These are phyloP conservation scores for Ferdinandea cuprea DNA, from an alignment of 2,888 invertebrate genomes.

Conservation along the genomic window DNA sequence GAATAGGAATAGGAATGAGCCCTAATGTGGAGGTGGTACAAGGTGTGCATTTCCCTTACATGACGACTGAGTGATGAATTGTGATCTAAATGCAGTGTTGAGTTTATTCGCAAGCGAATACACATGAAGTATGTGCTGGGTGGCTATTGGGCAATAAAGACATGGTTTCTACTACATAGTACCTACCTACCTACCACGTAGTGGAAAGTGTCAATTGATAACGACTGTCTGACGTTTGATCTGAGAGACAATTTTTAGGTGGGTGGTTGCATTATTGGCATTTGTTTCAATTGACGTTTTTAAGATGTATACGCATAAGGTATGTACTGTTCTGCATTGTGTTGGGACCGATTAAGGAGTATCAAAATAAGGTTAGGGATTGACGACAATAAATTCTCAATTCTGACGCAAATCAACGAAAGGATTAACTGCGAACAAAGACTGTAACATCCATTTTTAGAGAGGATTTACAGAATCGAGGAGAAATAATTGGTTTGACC, in stretches of 20 bases:
- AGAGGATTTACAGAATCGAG: too few relatives aligned
- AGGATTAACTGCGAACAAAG: too few relatives aligned
- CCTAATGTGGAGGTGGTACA: slow-evolving; percentile 40
- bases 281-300: not conserved
- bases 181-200: slow-evolving; percentile 7
- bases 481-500: too few relatives aligned
- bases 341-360: too few relatives aligned
- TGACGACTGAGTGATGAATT: slow-evolving; percentile 38
- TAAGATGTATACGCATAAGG: too few relatives aligned
- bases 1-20: slow-evolving; percentile 18
- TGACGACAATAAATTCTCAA: too few relatives aligned
- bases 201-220: slow-evolving; percentile 31
- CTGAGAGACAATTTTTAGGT: not conserved
- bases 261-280: slow-evolving; percentile 3
- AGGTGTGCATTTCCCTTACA: slow-evolving; percentile 47
- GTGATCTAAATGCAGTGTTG: slow-evolving; percentile 16
- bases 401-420: too few relatives aligned
- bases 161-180: too few relatives aligned
- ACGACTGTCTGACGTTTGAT: slow-evolving; percentile 10
- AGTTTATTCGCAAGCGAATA: slow-evolving; percentile 26
- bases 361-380: too few relatives aligned
- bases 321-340: too few relatives aligned
- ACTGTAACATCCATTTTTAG: too few relatives aligned
- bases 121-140: slow-evolving; percentile 5
- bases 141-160: slow-evolving; percentile 28